These are phyloP conservation scores for Caenorhabditis wallacei DNA, from an alignment of 2,888 invertebrate genomes.

Conservation along the genomic window DNA sequence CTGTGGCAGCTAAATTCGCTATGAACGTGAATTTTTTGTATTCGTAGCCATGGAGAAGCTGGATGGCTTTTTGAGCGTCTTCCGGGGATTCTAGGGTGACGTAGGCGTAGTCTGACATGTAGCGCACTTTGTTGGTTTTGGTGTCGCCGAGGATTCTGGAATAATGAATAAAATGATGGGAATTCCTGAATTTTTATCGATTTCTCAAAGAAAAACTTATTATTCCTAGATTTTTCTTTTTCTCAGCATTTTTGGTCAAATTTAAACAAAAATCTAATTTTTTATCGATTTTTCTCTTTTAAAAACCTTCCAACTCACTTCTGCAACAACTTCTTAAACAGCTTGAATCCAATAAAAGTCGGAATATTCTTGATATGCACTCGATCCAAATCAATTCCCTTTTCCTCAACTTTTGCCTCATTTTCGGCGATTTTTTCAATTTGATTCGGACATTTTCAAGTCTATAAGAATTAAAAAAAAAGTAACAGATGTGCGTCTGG, in stretches of 20 bases:
- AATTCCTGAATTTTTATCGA: no score
- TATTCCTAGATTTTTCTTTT: no score
- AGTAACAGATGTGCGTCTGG: no score
- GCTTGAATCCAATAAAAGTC: slow-evolving; percentile 71
- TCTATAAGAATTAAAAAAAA: no score
- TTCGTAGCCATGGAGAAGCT: slow-evolving; percentile 60
- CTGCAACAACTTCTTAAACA: slow-evolving; percentile 74
- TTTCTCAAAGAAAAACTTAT: no score
- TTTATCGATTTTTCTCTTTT: not conserved
- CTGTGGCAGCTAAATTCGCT: slow-evolving; percentile 63
- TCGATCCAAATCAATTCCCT: slow-evolving; percentile 65
- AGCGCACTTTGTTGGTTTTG: slow-evolving; percentile 68
- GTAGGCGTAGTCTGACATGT: slow-evolving; percentile 73
- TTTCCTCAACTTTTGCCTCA: not conserved
- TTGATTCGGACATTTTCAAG: not conserved
- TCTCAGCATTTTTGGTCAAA: no score
- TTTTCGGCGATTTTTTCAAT: not conserved
- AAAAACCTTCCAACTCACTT: slow-evolving; percentile 69
- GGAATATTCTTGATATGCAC: slow-evolving; percentile 78
- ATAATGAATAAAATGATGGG: no score
- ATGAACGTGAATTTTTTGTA: slow-evolving; percentile 62
- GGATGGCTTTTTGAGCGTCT: slow-evolving; percentile 70
- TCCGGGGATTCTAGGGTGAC: slow-evolving; percentile 71
- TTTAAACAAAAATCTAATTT: no score
- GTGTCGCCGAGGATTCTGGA: slow-evolving; percentile 70